These are phyloP conservation scores for Dicyrtoma fusca DNA, from an alignment of 2,888 invertebrate species.

Conservation along the genomic window DNA sequence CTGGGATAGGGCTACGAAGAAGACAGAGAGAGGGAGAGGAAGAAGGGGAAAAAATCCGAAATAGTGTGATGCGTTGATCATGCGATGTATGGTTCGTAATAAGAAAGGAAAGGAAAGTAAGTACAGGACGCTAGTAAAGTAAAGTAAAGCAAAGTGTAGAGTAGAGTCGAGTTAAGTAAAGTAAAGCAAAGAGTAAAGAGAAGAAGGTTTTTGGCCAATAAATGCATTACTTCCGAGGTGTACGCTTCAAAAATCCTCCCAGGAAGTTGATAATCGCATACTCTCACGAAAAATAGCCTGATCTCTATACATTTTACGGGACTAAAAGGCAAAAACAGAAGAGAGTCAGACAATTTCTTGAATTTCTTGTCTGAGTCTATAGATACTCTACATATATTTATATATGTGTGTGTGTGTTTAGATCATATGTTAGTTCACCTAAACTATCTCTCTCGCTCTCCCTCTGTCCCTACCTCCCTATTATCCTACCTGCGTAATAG, in stretches of 20 bases:
- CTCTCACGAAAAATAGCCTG: slow-evolving; percentile 57
- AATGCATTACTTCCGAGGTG: slow-evolving; percentile 57
- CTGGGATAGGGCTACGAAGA: not conserved
- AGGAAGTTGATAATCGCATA: slow-evolving; percentile 57
- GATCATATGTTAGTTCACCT: too few species aligned
- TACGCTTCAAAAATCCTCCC: slow-evolving; percentile 56
- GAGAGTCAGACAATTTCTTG: slow-evolving; percentile 39
- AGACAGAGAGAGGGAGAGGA: slow-evolving; percentile 7
- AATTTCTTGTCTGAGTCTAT: slow-evolving; percentile 28
- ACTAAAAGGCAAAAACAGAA: slow-evolving; percentile 50
- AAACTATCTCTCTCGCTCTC: slow-evolving; percentile 26
- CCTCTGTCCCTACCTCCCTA: not conserved
- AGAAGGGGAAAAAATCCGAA: slow-evolving; percentile 26
- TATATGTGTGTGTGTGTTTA: slow-evolving; percentile 6
- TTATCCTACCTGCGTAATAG: too few species aligned
- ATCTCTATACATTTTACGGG: slow-evolving; percentile 54
- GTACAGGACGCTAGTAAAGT: slow-evolving; percentile 35
- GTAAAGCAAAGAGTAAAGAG: slow-evolving; percentile 18
- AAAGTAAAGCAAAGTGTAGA: slow-evolving; percentile 12
- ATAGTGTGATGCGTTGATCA: slow-evolving; percentile 44
- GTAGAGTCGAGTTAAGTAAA: slow-evolving; percentile 35
- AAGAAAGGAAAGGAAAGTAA: slow-evolving; percentile 32
- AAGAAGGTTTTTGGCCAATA: slow-evolving; percentile 55
- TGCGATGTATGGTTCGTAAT: slow-evolving; percentile 45
- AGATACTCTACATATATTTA: not conserved